These are phyloP conservation scores for Dryadula phaetusa DNA, from an alignment of 2,888 invertebrate species.

Conservation along the genomic window DNA sequence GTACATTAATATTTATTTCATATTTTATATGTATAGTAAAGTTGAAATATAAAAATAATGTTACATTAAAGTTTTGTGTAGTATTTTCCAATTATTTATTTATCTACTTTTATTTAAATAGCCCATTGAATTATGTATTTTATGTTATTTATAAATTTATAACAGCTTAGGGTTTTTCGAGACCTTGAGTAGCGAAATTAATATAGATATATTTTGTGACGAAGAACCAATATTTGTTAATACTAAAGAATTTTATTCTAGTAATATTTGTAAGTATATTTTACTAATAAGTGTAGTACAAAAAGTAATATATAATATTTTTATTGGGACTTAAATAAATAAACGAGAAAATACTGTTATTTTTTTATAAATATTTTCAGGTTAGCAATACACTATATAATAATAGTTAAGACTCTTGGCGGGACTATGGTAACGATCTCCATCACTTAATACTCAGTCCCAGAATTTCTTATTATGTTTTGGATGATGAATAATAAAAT, in stretches of 20 bases:
- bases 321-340: not conserved
- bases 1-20: slow-evolving; percentile 1
- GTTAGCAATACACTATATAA: slow-evolving; percentile 1
- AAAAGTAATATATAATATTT: not conserved
- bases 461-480: slow-evolving; percentile 29
- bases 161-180: too few species aligned
- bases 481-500: slow-evolving; percentile 43
- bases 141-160: too few species aligned
- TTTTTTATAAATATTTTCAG: slow-evolving; percentile 3
- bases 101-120: too few species aligned
- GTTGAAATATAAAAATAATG: not conserved
- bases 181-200: too few species aligned
- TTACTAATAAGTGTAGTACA: not conserved
- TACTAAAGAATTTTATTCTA: not conserved
- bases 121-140: too few species aligned
- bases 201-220: too few species aligned
- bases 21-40: not conserved
- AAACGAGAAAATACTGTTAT: not conserved
- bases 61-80: too few species aligned
- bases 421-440: not conserved
- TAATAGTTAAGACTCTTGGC: not conserved
- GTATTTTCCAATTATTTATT: too few species aligned
- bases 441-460: not conserved
- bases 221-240: too few species aligned
- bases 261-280: not conserved